Evolutionary conservation across 2,797 vertebrate genomes (phyloP).

Genomic region (Thunnus albacares): DNA sequence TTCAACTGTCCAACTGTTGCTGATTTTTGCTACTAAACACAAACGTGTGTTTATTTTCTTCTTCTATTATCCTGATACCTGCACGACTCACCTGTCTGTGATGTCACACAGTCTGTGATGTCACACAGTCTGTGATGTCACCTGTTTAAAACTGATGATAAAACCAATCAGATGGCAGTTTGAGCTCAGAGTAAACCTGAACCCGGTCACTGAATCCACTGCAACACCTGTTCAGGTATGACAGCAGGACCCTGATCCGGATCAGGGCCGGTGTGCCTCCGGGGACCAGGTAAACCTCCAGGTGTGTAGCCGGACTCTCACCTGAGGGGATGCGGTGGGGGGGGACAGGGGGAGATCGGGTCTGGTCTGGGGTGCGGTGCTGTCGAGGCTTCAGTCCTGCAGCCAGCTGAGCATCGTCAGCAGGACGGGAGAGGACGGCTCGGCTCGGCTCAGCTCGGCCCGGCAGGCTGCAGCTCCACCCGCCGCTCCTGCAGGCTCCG

Average conservation of each 20-base stretch:
- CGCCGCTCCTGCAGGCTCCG: conserved; percentile 70
- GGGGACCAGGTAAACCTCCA: conserved; percentile 34
- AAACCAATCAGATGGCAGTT: no score
- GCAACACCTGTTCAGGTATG: not conserved
- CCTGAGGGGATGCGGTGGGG: conserved; percentile 45
- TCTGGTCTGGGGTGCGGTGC: conserved; percentile 47
- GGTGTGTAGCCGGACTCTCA: conserved; percentile 56
- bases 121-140: not conserved
- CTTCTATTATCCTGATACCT: no score
- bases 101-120: not conserved
- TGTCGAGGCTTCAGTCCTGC: conserved; percentile 52
- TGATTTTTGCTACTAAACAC: no score
- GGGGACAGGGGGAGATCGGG: conserved; percentile 1
- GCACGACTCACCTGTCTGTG: not conserved
- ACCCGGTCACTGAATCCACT: no score
- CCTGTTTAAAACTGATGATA: not conserved
- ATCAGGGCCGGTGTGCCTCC: not conserved
- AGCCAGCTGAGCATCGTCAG: conserved; percentile 47
- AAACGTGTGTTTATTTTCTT: no score
- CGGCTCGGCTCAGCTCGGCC: conserved; percentile 30
- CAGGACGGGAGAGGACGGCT: conserved; percentile 27
- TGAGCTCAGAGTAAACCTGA: no score
- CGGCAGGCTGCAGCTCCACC: conserved; percentile 68
- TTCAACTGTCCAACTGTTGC: no score
- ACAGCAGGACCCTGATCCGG: not conserved